Percentiles rank a stretch among this genome's conserved stretches.
Conservation (phyloP, 2,113 vertebrate genomes). For the Mustelus asterias region DNA sequence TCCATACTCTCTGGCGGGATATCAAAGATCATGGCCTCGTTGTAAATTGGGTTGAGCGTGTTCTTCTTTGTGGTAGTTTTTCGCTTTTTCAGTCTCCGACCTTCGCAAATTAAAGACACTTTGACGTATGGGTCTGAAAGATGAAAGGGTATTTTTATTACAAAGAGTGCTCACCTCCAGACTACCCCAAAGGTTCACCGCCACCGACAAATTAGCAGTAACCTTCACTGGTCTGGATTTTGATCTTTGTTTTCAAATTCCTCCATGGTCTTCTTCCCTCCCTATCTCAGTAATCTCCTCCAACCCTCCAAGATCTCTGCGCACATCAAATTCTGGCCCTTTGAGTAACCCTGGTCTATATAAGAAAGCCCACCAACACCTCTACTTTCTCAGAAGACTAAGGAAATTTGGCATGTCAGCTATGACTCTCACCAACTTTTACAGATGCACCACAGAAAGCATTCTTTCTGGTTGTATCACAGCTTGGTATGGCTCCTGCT, state of each 20-base stretch:
- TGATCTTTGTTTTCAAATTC: neutral
- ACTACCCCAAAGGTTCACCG: neutral
- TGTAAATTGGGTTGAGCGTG: conserved; percentile 88
- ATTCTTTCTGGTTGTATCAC: no score
- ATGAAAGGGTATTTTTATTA: neutral
- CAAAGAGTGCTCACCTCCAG: neutral
- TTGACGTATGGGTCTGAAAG: conserved; percentile 89
- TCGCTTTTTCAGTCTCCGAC: conserved; percentile 85
- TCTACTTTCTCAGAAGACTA: no score
- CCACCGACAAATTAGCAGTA: neutral
- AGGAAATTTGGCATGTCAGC: no score
- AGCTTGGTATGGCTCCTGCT: no score
- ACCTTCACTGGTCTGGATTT: neutral
- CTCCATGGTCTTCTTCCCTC: no score
- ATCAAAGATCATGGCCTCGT: conserved; percentile 96
- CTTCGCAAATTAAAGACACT: conserved; percentile 91
- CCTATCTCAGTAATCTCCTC: neutral
- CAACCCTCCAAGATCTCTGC: neutral
- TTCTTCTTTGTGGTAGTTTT: conserved; percentile 95
- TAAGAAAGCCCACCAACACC: no score
- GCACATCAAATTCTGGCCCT: neutral
- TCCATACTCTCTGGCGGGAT: conserved; percentile 97
- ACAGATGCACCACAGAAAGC: no score
- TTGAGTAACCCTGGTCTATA: neutral
- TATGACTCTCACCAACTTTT: no score